Base-by-base conservation (phyloP, 2,888 invertebrate species). In the Thumatha senex region DNA sequence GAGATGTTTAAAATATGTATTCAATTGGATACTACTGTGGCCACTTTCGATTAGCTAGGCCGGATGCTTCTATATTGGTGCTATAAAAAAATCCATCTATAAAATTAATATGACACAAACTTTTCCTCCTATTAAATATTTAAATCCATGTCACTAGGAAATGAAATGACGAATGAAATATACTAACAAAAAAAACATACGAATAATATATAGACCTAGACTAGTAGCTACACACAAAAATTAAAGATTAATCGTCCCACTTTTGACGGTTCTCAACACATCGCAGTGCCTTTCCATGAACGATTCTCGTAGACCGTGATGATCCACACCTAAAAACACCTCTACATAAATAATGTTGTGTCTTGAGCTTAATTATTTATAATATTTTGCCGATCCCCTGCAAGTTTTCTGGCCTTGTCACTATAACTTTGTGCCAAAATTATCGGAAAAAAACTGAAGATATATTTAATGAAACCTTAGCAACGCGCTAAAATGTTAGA, bases 301-400 rank as follows among this genome's bases (percentile, higher is more conserved):
- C 67, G 65, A 10, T 11, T 54, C 54, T 61, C 56, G 61, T 59
- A 72, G 74, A 74, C 73, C 75, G 66, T 76, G 38, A 78, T 77
- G 74, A 82, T 80, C 78, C 63, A 70, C 66, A 68, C 68, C 75
- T 69, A 64, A 57, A 60, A 58, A 75, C 71, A 76, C 2, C 31
- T 8, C 31, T 8, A 24, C 18, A 24, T 5, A 24, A 24, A 75
- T n/a, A 82, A 87, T 86, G 81, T 84, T 76, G 70, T 66, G 67
- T 71, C 67, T 76, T 79, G 72, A 80, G 84, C 80, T 89, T 88
- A 87, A 88, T 86, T 89, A 90, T 90, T 89, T 88, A 90, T 84
- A 84, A 84, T 82, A 80, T 85, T 84, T 82, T 65, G 74, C 73
- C 84, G 82, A 80, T 83, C 81, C 82, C 76, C 76, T 69, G 64